A percentile compares a stretch with the other conserved stretches of the same genome.
phyloP scores from a whole-genome alignment of 2,888 invertebrate genomes.

The Capitulum mitella region DNA sequence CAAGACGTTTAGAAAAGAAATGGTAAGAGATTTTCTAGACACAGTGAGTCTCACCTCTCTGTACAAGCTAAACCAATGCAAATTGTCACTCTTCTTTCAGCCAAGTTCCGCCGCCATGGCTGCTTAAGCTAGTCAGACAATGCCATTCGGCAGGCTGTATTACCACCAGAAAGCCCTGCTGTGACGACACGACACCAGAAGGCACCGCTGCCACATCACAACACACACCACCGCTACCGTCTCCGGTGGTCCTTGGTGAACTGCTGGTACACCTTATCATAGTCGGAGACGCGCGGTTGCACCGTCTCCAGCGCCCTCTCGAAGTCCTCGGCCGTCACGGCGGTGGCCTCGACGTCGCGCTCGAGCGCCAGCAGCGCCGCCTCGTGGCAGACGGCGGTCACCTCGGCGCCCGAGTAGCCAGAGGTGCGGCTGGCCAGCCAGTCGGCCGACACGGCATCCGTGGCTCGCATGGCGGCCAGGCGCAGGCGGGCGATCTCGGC shows the following conservation, averaged over 20 bases:
- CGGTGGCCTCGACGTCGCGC: constrained; percentile 57
- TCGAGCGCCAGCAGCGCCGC: constrained; percentile 80
- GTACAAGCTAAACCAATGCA: too few species aligned
- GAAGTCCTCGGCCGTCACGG: constrained; percentile 64
- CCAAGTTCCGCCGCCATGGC: too few species aligned
- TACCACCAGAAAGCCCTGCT: too few species aligned
- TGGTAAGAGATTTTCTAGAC: too few species aligned
- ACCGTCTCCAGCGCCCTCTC: constrained; percentile 60
- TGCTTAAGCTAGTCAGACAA: too few species aligned
- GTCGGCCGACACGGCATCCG: constrained; percentile 56
- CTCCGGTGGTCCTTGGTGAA: not conserved
- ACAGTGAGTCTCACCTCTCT: too few species aligned
- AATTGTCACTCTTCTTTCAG: too few species aligned
- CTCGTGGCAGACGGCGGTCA: constrained; percentile 76
- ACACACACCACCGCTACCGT: not conserved
- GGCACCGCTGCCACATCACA: too few species aligned
- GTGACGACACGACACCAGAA: too few species aligned
- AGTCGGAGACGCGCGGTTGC: constrained; percentile 52
- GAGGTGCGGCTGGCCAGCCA: constrained; percentile 61
- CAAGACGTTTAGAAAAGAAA: too few species aligned
- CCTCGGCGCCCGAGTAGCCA: constrained; percentile 90
- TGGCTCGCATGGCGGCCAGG: constrained; percentile 62
- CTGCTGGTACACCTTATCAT: constrained; percentile 8
- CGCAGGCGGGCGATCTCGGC: constrained; percentile 73
- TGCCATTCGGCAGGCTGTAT: too few species aligned